phyloP scores from a whole-genome alignment of 2,888 invertebrate species.

The Deilephila porcellus region DNA sequence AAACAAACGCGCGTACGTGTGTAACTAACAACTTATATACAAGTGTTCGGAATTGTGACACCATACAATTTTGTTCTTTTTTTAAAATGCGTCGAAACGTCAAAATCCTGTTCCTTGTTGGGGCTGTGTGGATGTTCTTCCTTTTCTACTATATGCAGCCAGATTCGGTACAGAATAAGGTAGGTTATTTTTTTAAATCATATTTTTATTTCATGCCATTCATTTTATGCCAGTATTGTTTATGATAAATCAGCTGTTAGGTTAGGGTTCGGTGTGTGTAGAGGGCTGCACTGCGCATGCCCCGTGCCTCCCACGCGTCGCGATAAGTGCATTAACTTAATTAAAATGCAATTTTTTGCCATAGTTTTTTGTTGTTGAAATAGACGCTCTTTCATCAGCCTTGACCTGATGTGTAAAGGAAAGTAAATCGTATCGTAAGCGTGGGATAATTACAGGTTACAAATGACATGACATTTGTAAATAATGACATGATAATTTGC shows the following conservation, averaged over 20 bases:
- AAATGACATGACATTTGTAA: constrained; percentile 14
- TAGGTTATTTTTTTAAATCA: constrained; percentile 45
- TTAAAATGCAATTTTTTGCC: constrained; percentile 8
- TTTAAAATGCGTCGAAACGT: constrained; percentile 76
- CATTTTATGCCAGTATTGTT: constrained; percentile 41
- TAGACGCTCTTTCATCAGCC: constrained; percentile 16
- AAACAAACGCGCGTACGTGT: constrained; percentile 48
- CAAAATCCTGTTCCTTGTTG: constrained; percentile 74
- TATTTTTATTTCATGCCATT: constrained; percentile 17
- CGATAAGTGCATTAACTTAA: constrained; percentile 28
- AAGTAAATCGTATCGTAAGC: constrained; percentile 11
- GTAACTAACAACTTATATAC: constrained; percentile 38
- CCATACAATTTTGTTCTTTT: constrained; percentile 38
- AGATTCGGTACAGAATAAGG: constrained; percentile 72
- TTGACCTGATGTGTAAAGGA: background rate
- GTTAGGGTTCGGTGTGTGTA: constrained; percentile 49
- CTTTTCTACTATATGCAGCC: constrained; percentile 80
- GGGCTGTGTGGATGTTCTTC: constrained; percentile 77
- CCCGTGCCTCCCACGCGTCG: constrained; percentile 51
- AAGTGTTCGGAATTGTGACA: constrained; percentile 47
- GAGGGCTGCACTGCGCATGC: constrained; percentile 70
- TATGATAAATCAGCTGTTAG: constrained; percentile 66
- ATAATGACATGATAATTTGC: constrained; percentile 20
- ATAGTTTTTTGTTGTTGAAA: background rate
- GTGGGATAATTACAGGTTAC: constrained; percentile 26